Evolutionary conservation across 2,888 invertebrate genomes (phyloP).

Genomic region (Teinopalpus imperialis): DNA sequence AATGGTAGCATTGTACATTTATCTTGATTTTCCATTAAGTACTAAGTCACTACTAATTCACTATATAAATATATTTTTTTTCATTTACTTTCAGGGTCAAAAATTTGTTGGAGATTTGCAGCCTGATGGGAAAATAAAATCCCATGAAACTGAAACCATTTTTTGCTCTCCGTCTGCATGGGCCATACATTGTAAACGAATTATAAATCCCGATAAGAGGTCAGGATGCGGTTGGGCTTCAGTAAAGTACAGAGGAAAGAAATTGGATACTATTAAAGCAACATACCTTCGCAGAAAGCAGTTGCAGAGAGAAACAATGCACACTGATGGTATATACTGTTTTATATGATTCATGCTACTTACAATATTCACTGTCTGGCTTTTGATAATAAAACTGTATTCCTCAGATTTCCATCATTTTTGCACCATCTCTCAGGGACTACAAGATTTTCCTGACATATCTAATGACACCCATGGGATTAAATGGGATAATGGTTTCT

Average conservation of each 20-base stretch:
- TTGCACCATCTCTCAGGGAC: too few relatives aligned
- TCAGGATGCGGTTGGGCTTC: slow-evolving; percentile 97
- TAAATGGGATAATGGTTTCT: too few relatives aligned
- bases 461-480: too few relatives aligned
- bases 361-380: background rate
- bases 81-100: slow-evolving; percentile 89
- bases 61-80: too few relatives aligned
- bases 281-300: slow-evolving; percentile 89
- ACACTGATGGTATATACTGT: slow-evolving; percentile 60
- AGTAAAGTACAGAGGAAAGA: slow-evolving; percentile 93
- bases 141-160: slow-evolving; percentile 92
- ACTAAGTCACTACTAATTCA: too few relatives aligned
- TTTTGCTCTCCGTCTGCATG: slow-evolving; percentile 96
- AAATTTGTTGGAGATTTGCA: slow-evolving; percentile 94
- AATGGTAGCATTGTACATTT: too few relatives aligned
- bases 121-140: slow-evolving; percentile 93
- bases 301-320: slow-evolving; percentile 80
- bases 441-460: too few relatives aligned
- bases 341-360: too few relatives aligned
- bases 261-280: slow-evolving; percentile 93
- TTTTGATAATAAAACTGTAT: background rate
- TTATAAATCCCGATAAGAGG: slow-evolving; percentile 95
- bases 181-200: slow-evolving; percentile 95
- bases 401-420: too few relatives aligned
- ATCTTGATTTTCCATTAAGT: too few relatives aligned